Evolutionary conservation across 2,797 vertebrate species (phyloP), one percentile per base, ranked within the genome.

Genomic region (Semotilus atromaculatus): DNA sequence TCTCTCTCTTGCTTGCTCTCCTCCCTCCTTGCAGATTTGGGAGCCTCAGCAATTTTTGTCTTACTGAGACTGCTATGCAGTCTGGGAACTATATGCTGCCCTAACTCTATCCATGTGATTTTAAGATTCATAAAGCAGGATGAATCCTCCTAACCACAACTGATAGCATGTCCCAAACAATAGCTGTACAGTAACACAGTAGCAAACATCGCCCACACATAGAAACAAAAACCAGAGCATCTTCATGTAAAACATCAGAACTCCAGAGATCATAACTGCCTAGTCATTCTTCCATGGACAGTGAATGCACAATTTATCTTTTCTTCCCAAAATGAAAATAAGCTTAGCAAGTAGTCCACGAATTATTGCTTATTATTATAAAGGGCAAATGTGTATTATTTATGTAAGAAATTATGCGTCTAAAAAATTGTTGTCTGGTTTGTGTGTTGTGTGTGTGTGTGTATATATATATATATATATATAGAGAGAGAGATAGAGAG

Each of bases 41-140:
- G 36, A 48, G 85, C 81, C 90, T 91, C 93, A 94, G 94, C 93
- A 90, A 81, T 78, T 92, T 87, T 86, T 19, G 5, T 7, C 88
- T 88, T 89, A 26, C 53, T 51, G 86, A 91, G 87, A 89, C 86
- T 70, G 48, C 90, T 88, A 86, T 70, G 85, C 84, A 87, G 45
- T 16, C 87, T 84, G 81, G 75, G 88, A 84, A 86, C 82, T 71
- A 29, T 55, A 62, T 60, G 67, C 38, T 72, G 19, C 29, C n/a
- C 19, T 31, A 10, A 67, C 73, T 62, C 31, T 3, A 11, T 70
- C 16, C 38, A 26, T 58, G n/a, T 38, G 38, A 60, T 62, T 34
- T 40, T 40, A 53, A 45, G 13, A 83, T 43, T 81, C 10, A 72
- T 55, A 43, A 70, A 62, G 80, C 81, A 36, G 70, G 58, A 64